Base-by-base conservation (phyloP, 2,888 invertebrate species). In the Eurois occulta region DNA sequence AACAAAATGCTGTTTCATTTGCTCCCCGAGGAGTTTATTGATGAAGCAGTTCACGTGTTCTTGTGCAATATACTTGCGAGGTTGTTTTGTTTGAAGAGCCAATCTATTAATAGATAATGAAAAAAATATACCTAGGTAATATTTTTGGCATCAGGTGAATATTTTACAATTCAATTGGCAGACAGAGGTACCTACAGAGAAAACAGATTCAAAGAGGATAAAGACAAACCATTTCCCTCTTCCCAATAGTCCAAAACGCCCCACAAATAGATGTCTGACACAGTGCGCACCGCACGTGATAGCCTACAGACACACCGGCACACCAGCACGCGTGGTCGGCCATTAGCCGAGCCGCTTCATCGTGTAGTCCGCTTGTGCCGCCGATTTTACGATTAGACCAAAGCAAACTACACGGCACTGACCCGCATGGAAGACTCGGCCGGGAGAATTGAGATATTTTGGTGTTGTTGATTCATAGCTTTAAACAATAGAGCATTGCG, bases 1-100 rank as follows among this genome's bases (percentile, higher is more conserved):
- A 60, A 78, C 74, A 72, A 70, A 86, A 86, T 77, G 58, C 58
- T 66, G 66, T 67, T 78, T 72, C 65, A 77, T 82, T 77, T 52
- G 75, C 60, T 75, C 87, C 72, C 79, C n/a, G 75, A 77, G 41
- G 72, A 80, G 72, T 77, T 65, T 71, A 78, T 81, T 77, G 78
- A 86, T 74, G 75, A 77, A 80, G 75, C 72, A 77, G 58, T 73
- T 72, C 38, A 60, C 60, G 75, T 60, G 13, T 58, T 74, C 77
- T 65, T 66, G 69, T 65, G 71, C 60, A 52, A 67, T 35, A 62
- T 18, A n/a, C 7, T 13, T 28, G 18, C 6, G 3, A 16, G 38
- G 46, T 64, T 11, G 28, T 66, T 46, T 70, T 62, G 58, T 55
- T 52, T 64, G 58, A 41, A 62, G 28, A 72, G 69, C 55, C 35